Conservation (phyloP, 2,797 vertebrate species). For the Thaleichthys pacificus region DNA sequence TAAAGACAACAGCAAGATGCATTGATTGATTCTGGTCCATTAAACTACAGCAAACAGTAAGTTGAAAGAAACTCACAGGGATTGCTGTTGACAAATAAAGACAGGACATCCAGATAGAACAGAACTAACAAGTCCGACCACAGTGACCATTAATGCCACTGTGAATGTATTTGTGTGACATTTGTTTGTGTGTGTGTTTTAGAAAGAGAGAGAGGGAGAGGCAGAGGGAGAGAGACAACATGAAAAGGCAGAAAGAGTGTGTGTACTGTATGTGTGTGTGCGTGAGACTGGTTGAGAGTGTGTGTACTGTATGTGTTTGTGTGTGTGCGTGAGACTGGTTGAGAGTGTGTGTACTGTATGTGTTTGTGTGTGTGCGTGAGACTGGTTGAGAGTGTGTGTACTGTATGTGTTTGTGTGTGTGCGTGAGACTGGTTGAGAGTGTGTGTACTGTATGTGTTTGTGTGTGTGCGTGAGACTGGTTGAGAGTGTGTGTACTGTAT, state of each 20-base stretch:
- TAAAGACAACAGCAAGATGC: background rate
- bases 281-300: background rate
- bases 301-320: slow-evolving; percentile 21
- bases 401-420: slow-evolving; percentile 12
- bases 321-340: background rate
- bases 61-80: background rate
- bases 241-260: background rate
- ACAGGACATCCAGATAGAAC: too few species aligned
- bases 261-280: slow-evolving; percentile 10
- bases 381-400: slow-evolving; percentile 11
- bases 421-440: background rate
- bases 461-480: too few species aligned
- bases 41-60: background rate
- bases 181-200: slow-evolving; percentile 2
- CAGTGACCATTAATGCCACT: background rate
- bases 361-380: background rate
- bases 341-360: slow-evolving; percentile 18
- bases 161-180: background rate
- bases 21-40: background rate
- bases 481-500: slow-evolving; percentile 50
- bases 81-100: background rate
- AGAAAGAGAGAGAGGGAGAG: background rate
- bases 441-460: background rate
- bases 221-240: too few species aligned
- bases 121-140: background rate